These are phyloP conservation scores for Zele albiditarsus DNA, from an alignment of 2,888 invertebrate genomes.

Conservation along the genomic window DNA sequence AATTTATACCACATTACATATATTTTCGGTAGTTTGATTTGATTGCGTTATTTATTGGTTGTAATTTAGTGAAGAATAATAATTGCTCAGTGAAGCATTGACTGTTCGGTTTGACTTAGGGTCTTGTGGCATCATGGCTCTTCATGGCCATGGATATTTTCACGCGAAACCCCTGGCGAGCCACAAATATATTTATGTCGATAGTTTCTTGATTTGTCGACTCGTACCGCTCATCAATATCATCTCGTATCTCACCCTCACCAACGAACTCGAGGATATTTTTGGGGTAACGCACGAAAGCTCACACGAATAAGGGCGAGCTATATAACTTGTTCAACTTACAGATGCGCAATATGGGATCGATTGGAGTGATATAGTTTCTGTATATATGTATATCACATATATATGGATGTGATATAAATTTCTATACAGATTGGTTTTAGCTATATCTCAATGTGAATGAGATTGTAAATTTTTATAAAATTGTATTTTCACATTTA, in stretches of 20 bases:
- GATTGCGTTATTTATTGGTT: slow-evolving; percentile 9
- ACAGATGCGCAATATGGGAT: slow-evolving; percentile 50
- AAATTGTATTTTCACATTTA: not conserved
- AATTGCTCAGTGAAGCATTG: slow-evolving; percentile 10
- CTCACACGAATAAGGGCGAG: slow-evolving; percentile 46
- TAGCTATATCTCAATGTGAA: slow-evolving; percentile 48
- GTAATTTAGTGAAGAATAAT: slow-evolving; percentile 17
- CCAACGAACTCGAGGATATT: slow-evolving; percentile 65
- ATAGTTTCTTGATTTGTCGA: slow-evolving; percentile 74
- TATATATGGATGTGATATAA: slow-evolving; percentile 36
- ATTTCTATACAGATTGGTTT: slow-evolving; percentile 51
- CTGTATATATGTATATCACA: not conserved
- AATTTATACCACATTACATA: too few species aligned
- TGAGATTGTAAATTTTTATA: slow-evolving; percentile 8
- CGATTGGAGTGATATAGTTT: slow-evolving; percentile 47
- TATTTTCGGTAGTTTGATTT: not conserved
- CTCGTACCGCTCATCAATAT: slow-evolving; percentile 71
- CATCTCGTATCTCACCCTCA: slow-evolving; percentile 26
- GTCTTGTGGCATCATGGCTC: slow-evolving; percentile 62
- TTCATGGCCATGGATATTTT: slow-evolving; percentile 48
- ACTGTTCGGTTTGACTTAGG: slow-evolving; percentile 62
- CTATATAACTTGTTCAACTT: slow-evolving; percentile 47
- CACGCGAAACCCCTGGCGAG: slow-evolving; percentile 66
- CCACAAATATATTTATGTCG: slow-evolving; percentile 73
- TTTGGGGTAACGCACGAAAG: slow-evolving; percentile 60